Evolutionary conservation across 2,113 vertebrate genomes (phyloP).

Genomic region (human): DNA sequence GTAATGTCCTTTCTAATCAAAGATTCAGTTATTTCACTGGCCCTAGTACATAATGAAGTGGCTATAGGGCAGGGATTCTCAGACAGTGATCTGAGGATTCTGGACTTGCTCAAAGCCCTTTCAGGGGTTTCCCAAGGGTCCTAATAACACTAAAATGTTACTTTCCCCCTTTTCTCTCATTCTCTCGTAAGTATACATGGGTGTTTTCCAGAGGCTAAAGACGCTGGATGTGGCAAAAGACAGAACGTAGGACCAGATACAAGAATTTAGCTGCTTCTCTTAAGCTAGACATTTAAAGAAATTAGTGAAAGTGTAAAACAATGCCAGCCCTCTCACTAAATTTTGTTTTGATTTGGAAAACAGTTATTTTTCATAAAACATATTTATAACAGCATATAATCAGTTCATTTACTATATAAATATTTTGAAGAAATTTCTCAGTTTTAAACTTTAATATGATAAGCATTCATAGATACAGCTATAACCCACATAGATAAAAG

Average conservation of each 20-base stretch:
- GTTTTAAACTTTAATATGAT: neutral
- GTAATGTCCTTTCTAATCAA: neutral
- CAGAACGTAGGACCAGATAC: neutral
- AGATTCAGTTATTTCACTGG: neutral
- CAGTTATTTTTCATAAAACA: neutral
- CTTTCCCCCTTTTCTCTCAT: neutral
- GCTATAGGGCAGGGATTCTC: neutral
- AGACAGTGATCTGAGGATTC: neutral
- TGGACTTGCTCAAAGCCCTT: neutral
- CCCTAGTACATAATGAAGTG: neutral
- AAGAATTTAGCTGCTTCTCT: neutral
- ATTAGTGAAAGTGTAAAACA: neutral
- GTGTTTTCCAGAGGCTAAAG: neutral
- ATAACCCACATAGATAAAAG: neutral
- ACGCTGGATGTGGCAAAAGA: neutral
- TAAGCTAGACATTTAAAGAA: neutral
- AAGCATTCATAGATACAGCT: neutral
- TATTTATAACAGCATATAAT: neutral
- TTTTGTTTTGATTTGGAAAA: conserved; percentile 41
- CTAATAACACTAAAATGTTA: neutral
- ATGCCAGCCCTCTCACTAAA: neutral
- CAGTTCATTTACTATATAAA: neutral
- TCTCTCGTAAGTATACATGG: neutral
- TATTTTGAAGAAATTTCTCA: neutral
- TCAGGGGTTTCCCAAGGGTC: neutral